A percentile compares a stretch with the other conserved stretches of the same genome.
These are phyloP conservation scores for Plodia interpunctella DNA, from an alignment of 1,140 invertebrate species.

Conservation along the genomic window DNA sequence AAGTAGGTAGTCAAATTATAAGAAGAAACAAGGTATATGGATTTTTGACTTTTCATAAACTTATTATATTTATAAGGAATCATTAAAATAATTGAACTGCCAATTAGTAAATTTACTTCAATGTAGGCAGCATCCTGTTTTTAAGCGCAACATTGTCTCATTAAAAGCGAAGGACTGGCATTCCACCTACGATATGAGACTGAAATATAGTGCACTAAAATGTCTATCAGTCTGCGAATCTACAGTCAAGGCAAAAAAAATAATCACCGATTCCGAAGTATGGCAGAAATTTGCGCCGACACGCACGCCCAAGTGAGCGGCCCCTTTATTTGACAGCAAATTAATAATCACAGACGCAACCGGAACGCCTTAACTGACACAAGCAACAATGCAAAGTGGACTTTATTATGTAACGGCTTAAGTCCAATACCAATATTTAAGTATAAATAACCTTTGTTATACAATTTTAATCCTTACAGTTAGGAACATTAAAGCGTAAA, in stretches of 20 bases:
- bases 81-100: neutral
- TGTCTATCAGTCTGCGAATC: slow-evolving; percentile 66
- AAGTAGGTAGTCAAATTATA: no score
- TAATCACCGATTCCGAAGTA: slow-evolving; percentile 71
- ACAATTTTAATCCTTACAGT: slow-evolving; percentile 70
- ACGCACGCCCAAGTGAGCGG: slow-evolving; percentile 72
- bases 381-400: slow-evolving; percentile 44
- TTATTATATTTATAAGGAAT: no score
- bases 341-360: slow-evolving; percentile 64
- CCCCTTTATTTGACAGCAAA: slow-evolving; percentile 77
- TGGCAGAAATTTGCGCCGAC: slow-evolving; percentile 74
- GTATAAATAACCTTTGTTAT: slow-evolving; percentile 40
- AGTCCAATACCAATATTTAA: slow-evolving; percentile 56
- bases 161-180: slow-evolving; percentile 35
- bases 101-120: slow-evolving; percentile 7
- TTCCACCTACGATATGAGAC: slow-evolving; percentile 39
- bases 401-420: slow-evolving; percentile 56
- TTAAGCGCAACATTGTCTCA: slow-evolving; percentile 23
- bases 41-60: no score
- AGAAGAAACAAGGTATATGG: no score
- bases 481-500: slow-evolving; percentile 64
- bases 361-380: slow-evolving; percentile 54
- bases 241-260: slow-evolving; percentile 60
- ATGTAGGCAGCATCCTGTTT: neutral
- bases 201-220: slow-evolving; percentile 50